These are phyloP conservation scores for Alouatta palliata DNA, from an alignment of 2,113 vertebrate genomes.

Conservation along the genomic window DNA sequence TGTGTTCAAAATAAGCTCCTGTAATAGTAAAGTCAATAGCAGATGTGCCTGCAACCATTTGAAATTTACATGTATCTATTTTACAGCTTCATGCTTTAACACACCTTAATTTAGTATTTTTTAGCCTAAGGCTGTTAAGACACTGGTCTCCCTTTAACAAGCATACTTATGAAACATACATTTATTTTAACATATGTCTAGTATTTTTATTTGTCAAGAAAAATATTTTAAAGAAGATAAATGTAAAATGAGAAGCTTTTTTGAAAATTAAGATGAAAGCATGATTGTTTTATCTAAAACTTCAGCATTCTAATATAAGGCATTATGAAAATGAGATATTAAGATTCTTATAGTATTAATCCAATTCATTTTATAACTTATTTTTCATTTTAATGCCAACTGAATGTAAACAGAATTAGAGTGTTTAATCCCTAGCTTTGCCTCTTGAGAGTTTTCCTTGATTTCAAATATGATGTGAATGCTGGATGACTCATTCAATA, in stretches of 20 bases:
- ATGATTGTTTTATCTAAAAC: neutral
- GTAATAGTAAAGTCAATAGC: neutral
- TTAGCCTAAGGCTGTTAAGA: neutral
- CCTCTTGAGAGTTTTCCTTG: conserved; percentile 63
- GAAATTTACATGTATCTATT: neutral
- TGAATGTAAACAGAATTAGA: conserved; percentile 54
- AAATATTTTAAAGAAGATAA: neutral
- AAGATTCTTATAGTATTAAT: conserved; percentile 37
- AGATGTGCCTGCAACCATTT: neutral
- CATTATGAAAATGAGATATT: neutral
- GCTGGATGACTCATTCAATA: conserved; percentile 63
- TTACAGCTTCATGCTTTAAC: neutral
- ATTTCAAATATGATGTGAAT: conserved; percentile 69
- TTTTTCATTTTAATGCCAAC: conserved; percentile 56
- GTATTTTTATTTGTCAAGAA: neutral
- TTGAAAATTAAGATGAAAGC: neutral
- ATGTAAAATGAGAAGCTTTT: neutral
- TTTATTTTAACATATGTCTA: neutral
- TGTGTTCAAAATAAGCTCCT: neutral
- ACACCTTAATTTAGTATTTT: neutral
- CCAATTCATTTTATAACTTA: conserved; percentile 24
- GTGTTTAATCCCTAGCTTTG: conserved; percentile 54
- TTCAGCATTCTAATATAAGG: neutral
- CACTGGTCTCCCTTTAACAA: neutral
- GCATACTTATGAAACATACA: neutral